A percentile compares a stretch with the other conserved stretches of the same genome.
phyloP scores from a whole-genome alignment of 2,797 vertebrate species.

The Hypotaenidia okinawae region DNA sequence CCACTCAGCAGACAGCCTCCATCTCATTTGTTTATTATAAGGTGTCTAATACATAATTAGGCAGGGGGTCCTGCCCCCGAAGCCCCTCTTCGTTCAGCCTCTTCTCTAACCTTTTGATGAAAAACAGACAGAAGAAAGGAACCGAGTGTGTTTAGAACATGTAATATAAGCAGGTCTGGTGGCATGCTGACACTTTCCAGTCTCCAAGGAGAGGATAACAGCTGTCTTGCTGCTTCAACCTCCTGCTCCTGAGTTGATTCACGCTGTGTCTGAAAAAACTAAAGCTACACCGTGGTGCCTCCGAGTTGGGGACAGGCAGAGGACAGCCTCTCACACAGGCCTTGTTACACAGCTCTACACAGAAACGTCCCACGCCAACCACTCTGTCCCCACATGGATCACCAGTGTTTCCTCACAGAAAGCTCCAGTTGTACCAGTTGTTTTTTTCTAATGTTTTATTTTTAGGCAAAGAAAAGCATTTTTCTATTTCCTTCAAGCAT shows the following conservation, averaged over 20 bases:
- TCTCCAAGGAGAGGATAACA: constrained; percentile 22
- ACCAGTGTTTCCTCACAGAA: neutral
- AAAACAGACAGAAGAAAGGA: constrained; percentile 4
- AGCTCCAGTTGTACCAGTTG: neutral
- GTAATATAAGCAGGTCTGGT: constrained; percentile 33
- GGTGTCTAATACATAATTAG: neutral
- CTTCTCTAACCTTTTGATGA: constrained; percentile 4
- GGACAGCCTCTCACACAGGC: neutral
- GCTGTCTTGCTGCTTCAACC: constrained; percentile 40
- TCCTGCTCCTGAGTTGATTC: neutral
- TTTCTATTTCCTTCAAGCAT: neutral
- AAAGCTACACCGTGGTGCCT: neutral
- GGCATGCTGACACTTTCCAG: constrained; percentile 1
- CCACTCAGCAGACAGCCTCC: neutral
- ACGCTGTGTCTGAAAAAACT: neutral
- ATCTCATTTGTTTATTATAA: neutral
- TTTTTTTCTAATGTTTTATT: fast-evolving
- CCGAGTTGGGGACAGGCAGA: neutral
- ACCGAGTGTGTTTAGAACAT: neutral
- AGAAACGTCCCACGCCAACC: neutral
- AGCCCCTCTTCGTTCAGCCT: neutral
- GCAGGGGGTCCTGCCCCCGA: neutral
- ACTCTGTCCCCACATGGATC: neutral
- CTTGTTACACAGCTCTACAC: neutral
- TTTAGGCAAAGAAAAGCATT: neutral